These are phyloP conservation scores for Odontocolon sp. DNA, from an alignment of 2,888 invertebrate genomes.

Conservation along the genomic window DNA sequence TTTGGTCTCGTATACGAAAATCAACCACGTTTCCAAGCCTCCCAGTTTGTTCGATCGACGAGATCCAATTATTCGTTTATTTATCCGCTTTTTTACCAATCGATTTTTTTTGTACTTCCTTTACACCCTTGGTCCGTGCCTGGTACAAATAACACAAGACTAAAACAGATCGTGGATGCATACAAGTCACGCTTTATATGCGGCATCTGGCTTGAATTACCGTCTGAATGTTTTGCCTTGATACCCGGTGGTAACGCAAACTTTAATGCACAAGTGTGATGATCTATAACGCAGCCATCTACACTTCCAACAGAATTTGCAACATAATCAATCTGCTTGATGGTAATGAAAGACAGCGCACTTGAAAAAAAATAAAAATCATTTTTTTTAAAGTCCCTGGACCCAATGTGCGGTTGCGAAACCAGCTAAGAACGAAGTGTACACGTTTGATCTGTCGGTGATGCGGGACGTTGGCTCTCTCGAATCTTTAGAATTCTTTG, in stretches of 20 bases:
- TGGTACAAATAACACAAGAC: too few relatives aligned
- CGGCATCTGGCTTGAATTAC: slow-evolving; percentile 69
- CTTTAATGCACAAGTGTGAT: slow-evolving; percentile 10
- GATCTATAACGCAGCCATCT: slow-evolving; percentile 5
- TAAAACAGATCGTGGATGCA: background rate
- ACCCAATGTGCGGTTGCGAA: slow-evolving; percentile 1
- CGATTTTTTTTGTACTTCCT: background rate
- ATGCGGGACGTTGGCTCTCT: slow-evolving; percentile 26
- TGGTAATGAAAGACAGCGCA: background rate
- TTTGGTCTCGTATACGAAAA: slow-evolving; percentile 19
- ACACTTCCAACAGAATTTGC: background rate
- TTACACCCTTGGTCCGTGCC: background rate
- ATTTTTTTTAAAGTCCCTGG: too few relatives aligned
- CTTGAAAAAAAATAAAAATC: slow-evolving; percentile 38
- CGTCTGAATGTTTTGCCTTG: slow-evolving; percentile 58
- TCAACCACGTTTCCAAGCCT: background rate
- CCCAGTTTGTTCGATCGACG: background rate
- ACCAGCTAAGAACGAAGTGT: background rate
- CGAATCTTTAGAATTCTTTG: slow-evolving; percentile 69
- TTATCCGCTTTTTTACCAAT: background rate
- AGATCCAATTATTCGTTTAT: slow-evolving; percentile 1
- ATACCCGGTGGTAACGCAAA: slow-evolving; percentile 24
- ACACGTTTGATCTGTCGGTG: slow-evolving; percentile 60
- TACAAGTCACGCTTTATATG: slow-evolving; percentile 61
- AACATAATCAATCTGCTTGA: background rate